Evolutionary conservation across 2,888 invertebrate species (phyloP).

Genomic region (Sisyra terminalis): DNA sequence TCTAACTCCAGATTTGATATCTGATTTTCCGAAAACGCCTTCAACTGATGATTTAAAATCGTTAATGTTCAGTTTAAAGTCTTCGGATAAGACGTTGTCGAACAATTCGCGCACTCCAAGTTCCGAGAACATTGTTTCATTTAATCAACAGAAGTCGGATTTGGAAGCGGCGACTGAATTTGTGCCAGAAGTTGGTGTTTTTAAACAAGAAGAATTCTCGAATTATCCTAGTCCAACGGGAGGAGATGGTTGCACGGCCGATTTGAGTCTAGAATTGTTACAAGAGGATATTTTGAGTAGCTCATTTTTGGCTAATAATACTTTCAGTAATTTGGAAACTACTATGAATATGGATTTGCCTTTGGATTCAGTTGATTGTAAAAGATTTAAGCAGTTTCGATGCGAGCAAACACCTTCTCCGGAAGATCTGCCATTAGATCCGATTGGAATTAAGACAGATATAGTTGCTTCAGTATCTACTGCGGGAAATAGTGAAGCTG

Average conservation of each 20-base stretch:
- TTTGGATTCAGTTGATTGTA: conserved; percentile 24
- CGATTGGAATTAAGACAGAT: conserved; percentile 45
- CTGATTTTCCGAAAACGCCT: conserved; percentile 45
- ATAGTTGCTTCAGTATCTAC: conserved; percentile 24
- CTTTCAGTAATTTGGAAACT: conserved; percentile 40
- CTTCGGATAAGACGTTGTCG: background rate
- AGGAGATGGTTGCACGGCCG: conserved; percentile 17
- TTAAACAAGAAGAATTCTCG: background rate
- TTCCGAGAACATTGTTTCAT: conserved; percentile 26
- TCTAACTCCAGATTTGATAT: conserved; percentile 79
- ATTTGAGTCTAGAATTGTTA: conserved; percentile 26
- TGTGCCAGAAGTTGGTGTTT: conserved; percentile 6
- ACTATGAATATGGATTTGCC: conserved; percentile 37
- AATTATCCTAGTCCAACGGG: background rate
- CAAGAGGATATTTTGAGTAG: conserved; percentile 43
- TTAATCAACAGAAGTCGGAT: conserved; percentile 13
- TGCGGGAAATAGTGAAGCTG: conserved; percentile 10
- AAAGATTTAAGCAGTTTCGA: conserved; percentile 19
- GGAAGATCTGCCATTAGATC: conserved; percentile 69
- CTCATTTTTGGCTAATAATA: conserved; percentile 18
- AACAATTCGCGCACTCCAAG: conserved; percentile 34
- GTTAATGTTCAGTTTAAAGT: no score
- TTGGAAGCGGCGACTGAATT: conserved; percentile 8
- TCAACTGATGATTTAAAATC: conserved; percentile 39
- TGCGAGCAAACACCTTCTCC: conserved; percentile 72